These are phyloP conservation scores for Apotomis turbidana DNA, from an alignment of 2,888 invertebrate species.

Conservation along the genomic window DNA sequence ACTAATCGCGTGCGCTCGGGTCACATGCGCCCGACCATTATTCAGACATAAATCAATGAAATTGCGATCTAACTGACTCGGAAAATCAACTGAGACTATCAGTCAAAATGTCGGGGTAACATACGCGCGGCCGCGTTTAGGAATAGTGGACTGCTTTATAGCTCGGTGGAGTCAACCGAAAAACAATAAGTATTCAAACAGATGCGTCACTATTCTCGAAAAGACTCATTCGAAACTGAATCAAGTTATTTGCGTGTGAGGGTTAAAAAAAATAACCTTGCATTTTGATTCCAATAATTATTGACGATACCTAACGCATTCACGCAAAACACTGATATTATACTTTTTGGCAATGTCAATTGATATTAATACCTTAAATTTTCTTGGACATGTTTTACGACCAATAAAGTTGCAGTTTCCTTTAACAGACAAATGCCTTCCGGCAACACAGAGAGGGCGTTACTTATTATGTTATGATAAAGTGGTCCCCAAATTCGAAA, in stretches of 20 bases:
- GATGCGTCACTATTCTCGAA: not conserved
- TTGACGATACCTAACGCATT: no score
- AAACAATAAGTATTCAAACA: constrained; percentile 1
- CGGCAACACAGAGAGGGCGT: constrained; percentile 21
- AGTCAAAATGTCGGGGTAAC: constrained; percentile 38
- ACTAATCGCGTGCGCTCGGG: constrained; percentile 45
- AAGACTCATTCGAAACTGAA: not conserved
- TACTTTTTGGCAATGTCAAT: no score
- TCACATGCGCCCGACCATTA: constrained; percentile 45
- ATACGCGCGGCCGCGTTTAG: constrained; percentile 29
- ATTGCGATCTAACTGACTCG: constrained; percentile 44
- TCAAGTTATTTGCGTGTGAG: no score
- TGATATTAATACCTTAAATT: not conserved
- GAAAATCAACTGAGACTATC: constrained; percentile 39
- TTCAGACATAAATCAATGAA: constrained; percentile 45
- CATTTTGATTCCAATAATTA: no score
- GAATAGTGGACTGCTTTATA: constrained; percentile 23
- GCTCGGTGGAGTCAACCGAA: not conserved
- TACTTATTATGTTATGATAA: constrained; percentile 22
- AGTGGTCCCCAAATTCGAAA: constrained; percentile 29
- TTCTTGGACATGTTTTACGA: constrained; percentile 5
- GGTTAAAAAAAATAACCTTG: no score
- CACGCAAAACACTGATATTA: no score
- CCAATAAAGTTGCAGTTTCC: constrained; percentile 21
- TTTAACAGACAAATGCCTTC: constrained; percentile 29